These are phyloP conservation scores for Drosophila maculinotata DNA, from an alignment of 2,888 invertebrate species.

Conservation along the genomic window DNA sequence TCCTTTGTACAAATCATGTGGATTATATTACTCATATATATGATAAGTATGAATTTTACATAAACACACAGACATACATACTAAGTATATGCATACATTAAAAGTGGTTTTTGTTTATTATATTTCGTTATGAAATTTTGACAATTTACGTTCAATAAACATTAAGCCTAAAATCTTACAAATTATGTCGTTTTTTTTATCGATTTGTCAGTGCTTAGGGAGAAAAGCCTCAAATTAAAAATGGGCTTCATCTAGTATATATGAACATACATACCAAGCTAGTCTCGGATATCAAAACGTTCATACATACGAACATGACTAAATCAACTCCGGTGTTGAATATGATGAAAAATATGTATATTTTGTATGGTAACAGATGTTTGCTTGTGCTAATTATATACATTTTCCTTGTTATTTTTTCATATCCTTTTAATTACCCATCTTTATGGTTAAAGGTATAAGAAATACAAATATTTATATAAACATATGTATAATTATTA, in stretches of 20 bases:
- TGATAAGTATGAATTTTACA: slow-evolving; percentile 7
- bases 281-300: slow-evolving; percentile 10
- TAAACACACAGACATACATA: not conserved
- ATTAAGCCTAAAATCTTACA: slow-evolving; percentile 2
- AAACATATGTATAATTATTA: slow-evolving; percentile 55
- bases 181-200: slow-evolving; percentile 13
- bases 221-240: slow-evolving; percentile 12
- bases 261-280: slow-evolving; percentile 14
- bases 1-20: slow-evolving; percentile 13
- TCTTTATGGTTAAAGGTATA: slow-evolving; percentile 19
- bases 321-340: slow-evolving; percentile 2
- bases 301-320: slow-evolving; percentile 11
- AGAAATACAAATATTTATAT: slow-evolving; percentile 41
- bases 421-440: slow-evolving; percentile 10
- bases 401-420: slow-evolving; percentile 25
- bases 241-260: slow-evolving; percentile 8
- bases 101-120: not conserved
- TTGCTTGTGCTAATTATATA: slow-evolving; percentile 16
- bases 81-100: slow-evolving; percentile 5
- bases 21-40: slow-evolving; percentile 10
- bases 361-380: slow-evolving; percentile 14
- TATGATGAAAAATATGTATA: slow-evolving; percentile 22
- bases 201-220: slow-evolving; percentile 18
- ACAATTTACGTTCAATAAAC: not conserved
- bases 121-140: slow-evolving; percentile 10